These are phyloP conservation scores for Bovichtus diacanthus DNA, from an alignment of 2,797 vertebrate genomes.

Conservation along the genomic window DNA sequence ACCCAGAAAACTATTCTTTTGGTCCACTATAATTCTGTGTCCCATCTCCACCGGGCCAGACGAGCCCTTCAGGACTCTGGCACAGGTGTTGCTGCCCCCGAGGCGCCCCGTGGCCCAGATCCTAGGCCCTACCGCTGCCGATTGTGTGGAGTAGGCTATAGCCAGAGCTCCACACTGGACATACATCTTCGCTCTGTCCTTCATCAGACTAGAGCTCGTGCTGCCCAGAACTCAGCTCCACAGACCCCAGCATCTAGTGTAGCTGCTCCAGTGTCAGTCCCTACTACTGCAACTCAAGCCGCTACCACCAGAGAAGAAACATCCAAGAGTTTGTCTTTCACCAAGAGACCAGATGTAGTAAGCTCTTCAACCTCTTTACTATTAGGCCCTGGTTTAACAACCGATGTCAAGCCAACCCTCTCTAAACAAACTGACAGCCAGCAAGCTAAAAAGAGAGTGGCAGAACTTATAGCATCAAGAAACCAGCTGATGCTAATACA, in stretches of 20 bases:
- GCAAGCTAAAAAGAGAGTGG: constrained; percentile 91
- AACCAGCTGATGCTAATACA: constrained; percentile 88
- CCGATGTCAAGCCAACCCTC: constrained; percentile 66
- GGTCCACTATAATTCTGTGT: constrained; percentile 99
- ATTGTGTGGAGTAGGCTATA: constrained; percentile 97
- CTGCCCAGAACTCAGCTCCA: constrained; percentile 86
- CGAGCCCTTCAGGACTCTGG: constrained; percentile 95
- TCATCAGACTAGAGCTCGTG: constrained; percentile 97
- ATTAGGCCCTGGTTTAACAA: constrained; percentile 44
- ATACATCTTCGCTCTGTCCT: constrained; percentile 99
- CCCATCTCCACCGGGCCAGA: constrained; percentile 97
- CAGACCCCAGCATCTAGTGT: constrained; percentile 74
- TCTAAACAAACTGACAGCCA: constrained; percentile 86
- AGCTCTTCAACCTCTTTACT: constrained; percentile 53
- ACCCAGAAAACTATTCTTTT: constrained; percentile 99
- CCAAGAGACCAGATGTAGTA: constrained; percentile 62
- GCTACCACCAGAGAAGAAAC: constrained; percentile 63
- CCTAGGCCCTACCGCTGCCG: constrained; percentile 97
- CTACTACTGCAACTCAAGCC: constrained; percentile 65
- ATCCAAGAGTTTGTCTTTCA: constrained; percentile 56
- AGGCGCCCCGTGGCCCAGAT: constrained; percentile 93
- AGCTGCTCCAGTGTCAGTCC: constrained; percentile 73
- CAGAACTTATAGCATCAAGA: constrained; percentile 92
- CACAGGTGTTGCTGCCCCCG: constrained; percentile 83
- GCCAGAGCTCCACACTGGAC: constrained; percentile 98